phyloP scores from a whole-genome alignment of 2,113 vertebrate species.

The Chaetodon auriga region DNA sequence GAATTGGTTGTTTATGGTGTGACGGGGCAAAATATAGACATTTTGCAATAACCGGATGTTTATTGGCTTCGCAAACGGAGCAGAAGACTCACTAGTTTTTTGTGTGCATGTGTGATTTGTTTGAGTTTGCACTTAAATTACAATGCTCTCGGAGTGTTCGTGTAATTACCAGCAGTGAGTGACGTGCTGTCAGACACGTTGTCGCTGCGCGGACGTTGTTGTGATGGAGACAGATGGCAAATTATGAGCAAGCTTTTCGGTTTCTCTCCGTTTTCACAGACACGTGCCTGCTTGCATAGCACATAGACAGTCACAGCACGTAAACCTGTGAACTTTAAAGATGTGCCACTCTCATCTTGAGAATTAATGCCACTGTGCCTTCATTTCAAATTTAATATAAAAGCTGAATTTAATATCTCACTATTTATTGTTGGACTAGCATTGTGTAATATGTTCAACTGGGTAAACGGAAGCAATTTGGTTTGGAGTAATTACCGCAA shows the following conservation, averaged over 20 bases:
- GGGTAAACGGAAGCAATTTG: conserved; percentile 11
- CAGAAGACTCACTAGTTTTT: background rate
- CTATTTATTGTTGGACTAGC: background rate
- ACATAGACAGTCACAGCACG: background rate
- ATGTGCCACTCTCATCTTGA: background rate
- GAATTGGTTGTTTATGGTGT: conserved; percentile 2
- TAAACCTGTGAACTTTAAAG: conserved; percentile 26
- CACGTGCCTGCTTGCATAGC: background rate
- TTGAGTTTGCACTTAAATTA: conserved; percentile 40
- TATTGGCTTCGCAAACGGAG: conserved; percentile 15
- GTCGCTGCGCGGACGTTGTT: conserved; percentile 36
- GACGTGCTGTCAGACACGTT: conserved; percentile 49
- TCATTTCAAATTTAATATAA: conserved; percentile 15
- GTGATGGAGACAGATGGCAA: conserved; percentile 55
- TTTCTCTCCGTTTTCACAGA: conserved; percentile 29
- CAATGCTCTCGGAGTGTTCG: conserved; percentile 2
- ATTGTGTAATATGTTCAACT: background rate
- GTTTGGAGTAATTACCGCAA: background rate
- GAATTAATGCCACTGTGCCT: conserved; percentile 6
- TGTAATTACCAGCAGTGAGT: conserved; percentile 55
- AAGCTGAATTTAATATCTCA: background rate
- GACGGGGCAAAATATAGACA: conserved; percentile 21
- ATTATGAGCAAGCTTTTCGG: conserved; percentile 43
- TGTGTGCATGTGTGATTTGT: conserved; percentile 15
- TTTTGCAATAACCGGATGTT: conserved; percentile 29